Evolutionary conservation across 2,797 vertebrate species (phyloP).

Genomic region (Helicolenus hilgendorfi): DNA sequence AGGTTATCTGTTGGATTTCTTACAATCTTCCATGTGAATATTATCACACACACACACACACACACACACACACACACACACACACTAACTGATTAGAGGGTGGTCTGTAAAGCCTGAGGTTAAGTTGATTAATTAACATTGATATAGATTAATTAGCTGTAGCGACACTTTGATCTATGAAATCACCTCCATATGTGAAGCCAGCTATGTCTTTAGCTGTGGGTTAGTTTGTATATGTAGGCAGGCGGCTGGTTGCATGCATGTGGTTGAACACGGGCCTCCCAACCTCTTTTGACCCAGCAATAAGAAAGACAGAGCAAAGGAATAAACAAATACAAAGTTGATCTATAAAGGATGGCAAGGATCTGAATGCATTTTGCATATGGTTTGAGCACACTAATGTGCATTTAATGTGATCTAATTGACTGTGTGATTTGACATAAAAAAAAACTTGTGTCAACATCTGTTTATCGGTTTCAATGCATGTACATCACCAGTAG

Average conservation of each 20-base stretch:
- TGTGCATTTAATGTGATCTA: slow-evolving; percentile 5
- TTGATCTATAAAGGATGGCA: neutral
- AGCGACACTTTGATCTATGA: slow-evolving; percentile 81
- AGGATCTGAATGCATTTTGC: neutral
- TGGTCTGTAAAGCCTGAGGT: slow-evolving; percentile 82
- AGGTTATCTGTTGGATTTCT: slow-evolving; percentile 46
- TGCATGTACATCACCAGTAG: no score
- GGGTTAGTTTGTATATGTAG: neutral
- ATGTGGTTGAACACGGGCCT: neutral
- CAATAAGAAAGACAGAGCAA: neutral
- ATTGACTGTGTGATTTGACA: neutral
- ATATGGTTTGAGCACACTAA: neutral
- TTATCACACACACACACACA: neutral
- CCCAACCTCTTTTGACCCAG: neutral
- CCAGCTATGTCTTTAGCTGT: slow-evolving; percentile 39
- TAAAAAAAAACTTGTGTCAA: neutral
- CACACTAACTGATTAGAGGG: slow-evolving; percentile 64
- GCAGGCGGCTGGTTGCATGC: neutral
- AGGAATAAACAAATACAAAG: neutral
- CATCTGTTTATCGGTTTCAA: no score
- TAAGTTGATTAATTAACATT: slow-evolving; percentile 87
- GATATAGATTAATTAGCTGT: slow-evolving; percentile 88
- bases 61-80: slow-evolving; percentile 23
- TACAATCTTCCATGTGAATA: slow-evolving; percentile 10
- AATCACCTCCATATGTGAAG: slow-evolving; percentile 82